These are phyloP conservation scores for Sebastes melanostomus DNA, from an alignment of 2,797 vertebrate species.

Conservation along the genomic window DNA sequence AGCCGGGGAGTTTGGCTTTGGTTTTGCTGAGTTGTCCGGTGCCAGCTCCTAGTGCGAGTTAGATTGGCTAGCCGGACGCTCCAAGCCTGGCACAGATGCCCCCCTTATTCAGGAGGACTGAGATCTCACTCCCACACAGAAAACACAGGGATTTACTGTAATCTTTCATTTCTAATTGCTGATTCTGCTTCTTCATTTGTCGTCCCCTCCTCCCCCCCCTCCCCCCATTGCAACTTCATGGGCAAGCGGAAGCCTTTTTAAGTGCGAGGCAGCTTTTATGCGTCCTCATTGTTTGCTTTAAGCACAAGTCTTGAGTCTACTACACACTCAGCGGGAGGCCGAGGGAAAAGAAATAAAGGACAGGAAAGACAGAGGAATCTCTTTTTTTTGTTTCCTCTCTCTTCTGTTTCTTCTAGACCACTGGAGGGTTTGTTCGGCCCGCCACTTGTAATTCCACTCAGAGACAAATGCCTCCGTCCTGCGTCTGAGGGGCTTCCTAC, in stretches of 20 bases:
- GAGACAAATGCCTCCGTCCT: conserved; percentile 77
- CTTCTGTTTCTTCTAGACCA: conserved; percentile 59
- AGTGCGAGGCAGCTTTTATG: background rate
- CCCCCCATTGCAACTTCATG: background rate
- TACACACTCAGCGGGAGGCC: background rate
- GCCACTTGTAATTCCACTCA: conserved; percentile 83
- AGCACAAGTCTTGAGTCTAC: background rate
- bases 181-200: background rate
- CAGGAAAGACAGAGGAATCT: conserved; percentile 60
- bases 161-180: background rate
- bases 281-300: conserved; percentile 9
- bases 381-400: conserved; percentile 13
- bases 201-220: rapidly evolving
- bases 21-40: conserved; percentile 29
- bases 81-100: conserved; percentile 64
- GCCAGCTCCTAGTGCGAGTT: conserved; percentile 68
- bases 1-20: conserved; percentile 52
- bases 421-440: conserved; percentile 75
- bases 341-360: conserved; percentile 46
- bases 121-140: conserved; percentile 52
- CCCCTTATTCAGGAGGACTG: conserved; percentile 55
- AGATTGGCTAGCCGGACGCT: conserved; percentile 55
- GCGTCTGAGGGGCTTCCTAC: conserved; percentile 62
- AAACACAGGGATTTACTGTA: conserved; percentile 30
- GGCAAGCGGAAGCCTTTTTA: conserved; percentile 5